Conservation (phyloP, 2,888 invertebrate genomes). For the Pristionchus mayeri region DNA sequence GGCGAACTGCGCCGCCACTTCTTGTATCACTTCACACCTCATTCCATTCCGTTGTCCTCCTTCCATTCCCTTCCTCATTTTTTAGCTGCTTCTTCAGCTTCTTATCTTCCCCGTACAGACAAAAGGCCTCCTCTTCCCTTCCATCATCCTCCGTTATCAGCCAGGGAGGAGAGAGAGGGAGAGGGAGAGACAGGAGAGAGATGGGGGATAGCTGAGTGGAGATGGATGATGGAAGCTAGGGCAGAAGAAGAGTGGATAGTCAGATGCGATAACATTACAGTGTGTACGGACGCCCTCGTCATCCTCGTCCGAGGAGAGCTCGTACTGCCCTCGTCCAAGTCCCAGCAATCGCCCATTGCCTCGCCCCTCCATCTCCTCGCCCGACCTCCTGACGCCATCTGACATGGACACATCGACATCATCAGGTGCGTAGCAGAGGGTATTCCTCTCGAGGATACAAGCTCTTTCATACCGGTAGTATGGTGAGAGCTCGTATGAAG, state of each 20-base stretch:
- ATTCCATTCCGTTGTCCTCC: neutral
- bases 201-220: constrained; percentile 3
- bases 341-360: neutral
- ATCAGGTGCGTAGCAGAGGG: no score
- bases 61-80: constrained; percentile 2
- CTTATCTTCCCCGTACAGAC: constrained; percentile 10
- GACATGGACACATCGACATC: constrained; percentile 26
- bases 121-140: neutral
- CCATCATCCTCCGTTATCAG: constrained; percentile 38
- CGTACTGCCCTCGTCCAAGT: neutral
- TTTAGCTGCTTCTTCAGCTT: constrained; percentile 13
- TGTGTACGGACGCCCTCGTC: constrained; percentile 23
- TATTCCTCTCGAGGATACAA: no score
- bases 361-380: constrained; percentile 24
- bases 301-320: neutral
- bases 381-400: neutral
- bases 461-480: no score
- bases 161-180: neutral
- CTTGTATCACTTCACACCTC: constrained; percentile 7
- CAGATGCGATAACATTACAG: constrained; percentile 40
- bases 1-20: neutral
- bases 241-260: constrained; percentile 2
- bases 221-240: neutral
- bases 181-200: neutral
- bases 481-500: no score